Evolutionary conservation across 2,113 vertebrate genomes (phyloP).

Genomic region (Pionites leucogaster): DNA sequence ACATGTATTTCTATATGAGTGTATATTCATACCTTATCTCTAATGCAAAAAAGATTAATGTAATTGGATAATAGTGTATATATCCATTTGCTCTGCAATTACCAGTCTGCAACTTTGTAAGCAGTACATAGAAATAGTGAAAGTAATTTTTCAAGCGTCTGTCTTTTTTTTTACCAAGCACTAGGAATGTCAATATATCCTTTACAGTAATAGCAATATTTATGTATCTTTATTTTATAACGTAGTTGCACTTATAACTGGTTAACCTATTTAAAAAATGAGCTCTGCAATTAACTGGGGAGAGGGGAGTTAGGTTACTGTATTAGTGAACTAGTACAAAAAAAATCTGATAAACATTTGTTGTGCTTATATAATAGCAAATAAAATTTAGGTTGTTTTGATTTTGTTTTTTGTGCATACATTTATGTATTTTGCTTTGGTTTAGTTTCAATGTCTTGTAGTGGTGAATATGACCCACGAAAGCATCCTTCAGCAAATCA

Average conservation of each 20-base stretch:
- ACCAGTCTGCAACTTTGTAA: neutral
- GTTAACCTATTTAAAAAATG: neutral
- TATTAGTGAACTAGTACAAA: neutral
- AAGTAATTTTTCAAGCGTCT: neutral
- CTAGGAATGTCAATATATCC: neutral
- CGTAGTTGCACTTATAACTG: neutral
- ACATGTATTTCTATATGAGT: neutral
- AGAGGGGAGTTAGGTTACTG: neutral
- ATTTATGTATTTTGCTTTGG: neutral
- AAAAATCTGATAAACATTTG: neutral
- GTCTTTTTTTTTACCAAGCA: neutral
- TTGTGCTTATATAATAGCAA: neutral
- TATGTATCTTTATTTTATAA: neutral
- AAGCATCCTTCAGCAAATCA: neutral
- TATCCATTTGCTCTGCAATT: neutral
- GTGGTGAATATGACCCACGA: neutral
- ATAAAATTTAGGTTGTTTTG: neutral
- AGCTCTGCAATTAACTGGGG: neutral
- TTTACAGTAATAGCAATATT: neutral
- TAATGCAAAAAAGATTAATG: neutral
- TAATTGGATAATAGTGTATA: neutral
- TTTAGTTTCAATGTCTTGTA: neutral
- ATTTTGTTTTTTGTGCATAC: neutral
- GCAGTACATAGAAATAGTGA: neutral
- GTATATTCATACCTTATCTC: neutral